Evolutionary conservation across 2,113 vertebrate genomes (phyloP).

Genomic region (Paraplagusia blochii): DNA sequence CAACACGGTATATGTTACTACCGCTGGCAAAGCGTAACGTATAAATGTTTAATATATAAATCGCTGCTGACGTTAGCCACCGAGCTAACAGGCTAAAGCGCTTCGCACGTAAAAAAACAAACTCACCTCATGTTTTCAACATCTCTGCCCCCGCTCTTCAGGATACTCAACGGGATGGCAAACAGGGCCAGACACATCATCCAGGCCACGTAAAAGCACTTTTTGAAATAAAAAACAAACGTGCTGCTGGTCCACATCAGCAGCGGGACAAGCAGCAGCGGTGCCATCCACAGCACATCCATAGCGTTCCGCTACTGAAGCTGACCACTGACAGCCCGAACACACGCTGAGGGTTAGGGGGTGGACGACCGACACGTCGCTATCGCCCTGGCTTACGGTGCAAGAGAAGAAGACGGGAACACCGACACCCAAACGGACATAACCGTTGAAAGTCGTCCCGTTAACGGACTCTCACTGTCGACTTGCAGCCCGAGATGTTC

Average conservation of each 20-base stretch:
- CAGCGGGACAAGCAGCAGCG: slow-evolving; percentile 74
- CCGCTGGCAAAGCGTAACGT: not conserved
- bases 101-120: slow-evolving; percentile 26
- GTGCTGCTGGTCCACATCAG: slow-evolving; percentile 79
- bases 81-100: slow-evolving; percentile 34
- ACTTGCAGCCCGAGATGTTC: slow-evolving; percentile 13
- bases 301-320: slow-evolving; percentile 46
- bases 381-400: slow-evolving; percentile 25
- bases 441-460: slow-evolving; percentile 13
- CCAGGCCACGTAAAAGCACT: slow-evolving; percentile 81
- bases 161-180: slow-evolving; percentile 76
- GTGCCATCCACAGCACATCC: slow-evolving; percentile 72
- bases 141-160: slow-evolving; percentile 87
- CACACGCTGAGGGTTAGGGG: slow-evolving; percentile 10
- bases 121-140: slow-evolving; percentile 90
- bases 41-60: slow-evolving; percentile 17
- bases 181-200: slow-evolving; percentile 77
- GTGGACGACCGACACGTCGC: slow-evolving; percentile 2
- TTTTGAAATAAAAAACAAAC: slow-evolving; percentile 82
- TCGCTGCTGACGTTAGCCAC: slow-evolving; percentile 8
- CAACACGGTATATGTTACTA: not conserved
- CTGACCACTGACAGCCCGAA: slow-evolving; percentile 35
- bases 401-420: not conserved
- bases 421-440: slow-evolving; percentile 42
- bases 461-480: not conserved